Conservation (phyloP, 1,140 invertebrate species). For the Drosophila auraria region DNA sequence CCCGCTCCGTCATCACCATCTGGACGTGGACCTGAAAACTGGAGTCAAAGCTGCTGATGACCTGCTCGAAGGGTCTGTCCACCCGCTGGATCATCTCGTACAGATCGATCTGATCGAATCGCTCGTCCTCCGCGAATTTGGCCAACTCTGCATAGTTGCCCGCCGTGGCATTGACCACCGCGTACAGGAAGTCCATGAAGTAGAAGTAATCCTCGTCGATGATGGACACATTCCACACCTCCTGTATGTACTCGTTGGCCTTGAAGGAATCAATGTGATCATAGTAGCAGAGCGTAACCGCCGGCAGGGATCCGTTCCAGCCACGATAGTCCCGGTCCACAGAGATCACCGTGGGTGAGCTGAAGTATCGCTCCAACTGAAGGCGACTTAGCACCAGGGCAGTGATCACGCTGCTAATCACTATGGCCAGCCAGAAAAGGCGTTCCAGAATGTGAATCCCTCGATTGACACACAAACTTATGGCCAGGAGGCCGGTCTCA, state of each 20-base stretch:
- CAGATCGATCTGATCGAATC: slow-evolving; percentile 83
- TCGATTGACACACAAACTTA: slow-evolving; percentile 59
- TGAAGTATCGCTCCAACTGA: slow-evolving; percentile 83
- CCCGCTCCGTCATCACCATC: slow-evolving; percentile 87
- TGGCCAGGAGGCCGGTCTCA: slow-evolving; percentile 69
- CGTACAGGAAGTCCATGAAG: slow-evolving; percentile 84
- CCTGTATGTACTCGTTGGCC: slow-evolving; percentile 77
- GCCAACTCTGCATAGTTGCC: slow-evolving; percentile 77
- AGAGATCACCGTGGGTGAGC: slow-evolving; percentile 88
- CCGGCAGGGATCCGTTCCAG: slow-evolving; percentile 89
- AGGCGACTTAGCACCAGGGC: slow-evolving; percentile 58
- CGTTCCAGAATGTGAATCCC: slow-evolving; percentile 62
- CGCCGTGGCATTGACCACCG: slow-evolving; percentile 84
- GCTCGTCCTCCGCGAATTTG: slow-evolving; percentile 85
- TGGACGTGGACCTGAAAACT: slow-evolving; percentile 85
- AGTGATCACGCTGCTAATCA: slow-evolving; percentile 54
- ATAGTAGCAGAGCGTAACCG: slow-evolving; percentile 87
- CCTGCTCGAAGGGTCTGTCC: slow-evolving; percentile 85
- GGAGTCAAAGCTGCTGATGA: slow-evolving; percentile 85
- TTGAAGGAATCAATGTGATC: slow-evolving; percentile 85
- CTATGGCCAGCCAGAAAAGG: slow-evolving; percentile 60
- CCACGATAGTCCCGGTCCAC: slow-evolving; percentile 89
- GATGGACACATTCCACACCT: slow-evolving; percentile 77
- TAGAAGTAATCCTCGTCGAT: slow-evolving; percentile 83
- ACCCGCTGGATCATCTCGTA: slow-evolving; percentile 76